phyloP scores from a whole-genome alignment of 2,113 vertebrate species.

The Rhizomys pruinosus region DNA sequence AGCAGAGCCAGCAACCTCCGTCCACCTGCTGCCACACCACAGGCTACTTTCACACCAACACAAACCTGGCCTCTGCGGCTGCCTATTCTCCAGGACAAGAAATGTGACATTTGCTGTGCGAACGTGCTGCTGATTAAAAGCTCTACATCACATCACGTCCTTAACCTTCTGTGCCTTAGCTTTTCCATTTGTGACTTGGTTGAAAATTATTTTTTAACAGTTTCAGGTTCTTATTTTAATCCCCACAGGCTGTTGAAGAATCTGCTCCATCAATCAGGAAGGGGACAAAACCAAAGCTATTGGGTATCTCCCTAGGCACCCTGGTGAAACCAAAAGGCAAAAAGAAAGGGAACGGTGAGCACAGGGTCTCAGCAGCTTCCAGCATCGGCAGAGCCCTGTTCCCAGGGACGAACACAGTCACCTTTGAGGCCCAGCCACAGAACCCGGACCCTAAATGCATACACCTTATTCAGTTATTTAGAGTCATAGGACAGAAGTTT shows the following conservation, averaged over 20 bases:
- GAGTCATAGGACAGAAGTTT: neutral
- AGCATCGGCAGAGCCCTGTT: neutral
- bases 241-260: slow-evolving; percentile 40
- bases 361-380: neutral
- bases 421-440: neutral
- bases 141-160: neutral
- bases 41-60: neutral
- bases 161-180: slow-evolving; percentile 29
- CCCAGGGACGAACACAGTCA: neutral
- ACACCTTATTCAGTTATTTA: neutral
- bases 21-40: fast-evolving
- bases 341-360: no score
- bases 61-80: fast-evolving
- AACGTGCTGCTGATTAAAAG: fast-evolving
- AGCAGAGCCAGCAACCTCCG: fast-evolving
- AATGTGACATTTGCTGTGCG: neutral
- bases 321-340: neutral
- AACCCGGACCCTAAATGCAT: neutral
- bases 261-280: slow-evolving; percentile 8
- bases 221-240: slow-evolving; percentile 51
- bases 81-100: neutral
- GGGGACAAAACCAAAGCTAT: neutral
- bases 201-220: slow-evolving; percentile 11
- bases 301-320: neutral
- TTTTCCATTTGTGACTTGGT: slow-evolving; percentile 33